These are phyloP conservation scores for Amphiduros pacificus DNA, from an alignment of 2,888 invertebrate species.

Conservation along the genomic window DNA sequence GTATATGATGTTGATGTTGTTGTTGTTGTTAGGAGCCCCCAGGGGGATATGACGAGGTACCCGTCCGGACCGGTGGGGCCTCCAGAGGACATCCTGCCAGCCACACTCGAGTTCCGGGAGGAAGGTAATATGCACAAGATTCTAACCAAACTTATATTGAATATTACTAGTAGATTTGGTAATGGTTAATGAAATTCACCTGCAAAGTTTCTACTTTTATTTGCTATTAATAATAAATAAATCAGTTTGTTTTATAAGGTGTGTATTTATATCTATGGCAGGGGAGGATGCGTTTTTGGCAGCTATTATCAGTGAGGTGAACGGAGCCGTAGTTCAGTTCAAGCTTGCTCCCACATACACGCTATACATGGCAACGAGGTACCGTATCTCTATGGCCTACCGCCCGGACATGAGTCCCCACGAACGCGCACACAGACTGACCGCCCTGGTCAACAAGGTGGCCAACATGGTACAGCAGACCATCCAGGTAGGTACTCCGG, in stretches of 20 bases:
- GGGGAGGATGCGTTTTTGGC: constrained; percentile 88
- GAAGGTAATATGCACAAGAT: constrained; percentile 64
- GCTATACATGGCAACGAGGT: constrained; percentile 89
- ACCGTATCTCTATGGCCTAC: constrained; percentile 88
- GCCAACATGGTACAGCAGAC: constrained; percentile 75
- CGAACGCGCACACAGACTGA: constrained; percentile 70
- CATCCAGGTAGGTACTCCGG: constrained; percentile 72
- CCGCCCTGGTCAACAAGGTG: constrained; percentile 13
- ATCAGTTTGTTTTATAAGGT: neutral
- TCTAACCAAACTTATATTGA: neutral
- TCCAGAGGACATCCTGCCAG: constrained; percentile 71
- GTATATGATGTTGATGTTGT: too few relatives aligned
- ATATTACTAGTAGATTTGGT: neutral
- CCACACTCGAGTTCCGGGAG: constrained; percentile 91
- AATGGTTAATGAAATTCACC: neutral
- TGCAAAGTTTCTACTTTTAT: neutral
- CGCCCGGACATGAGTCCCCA: constrained; percentile 88
- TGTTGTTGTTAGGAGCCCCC: neutral
- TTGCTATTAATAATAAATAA: neutral
- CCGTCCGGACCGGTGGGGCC: neutral
- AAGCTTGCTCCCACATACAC: constrained; percentile 96
- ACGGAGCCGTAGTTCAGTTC: constrained; percentile 68
- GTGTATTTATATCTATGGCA: too few relatives aligned
- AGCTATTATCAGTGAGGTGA: constrained; percentile 83
- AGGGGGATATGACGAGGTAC: too few relatives aligned